These are phyloP conservation scores for Tiaroga cobitis DNA, from an alignment of 2,797 vertebrate genomes.

Conservation along the genomic window DNA sequence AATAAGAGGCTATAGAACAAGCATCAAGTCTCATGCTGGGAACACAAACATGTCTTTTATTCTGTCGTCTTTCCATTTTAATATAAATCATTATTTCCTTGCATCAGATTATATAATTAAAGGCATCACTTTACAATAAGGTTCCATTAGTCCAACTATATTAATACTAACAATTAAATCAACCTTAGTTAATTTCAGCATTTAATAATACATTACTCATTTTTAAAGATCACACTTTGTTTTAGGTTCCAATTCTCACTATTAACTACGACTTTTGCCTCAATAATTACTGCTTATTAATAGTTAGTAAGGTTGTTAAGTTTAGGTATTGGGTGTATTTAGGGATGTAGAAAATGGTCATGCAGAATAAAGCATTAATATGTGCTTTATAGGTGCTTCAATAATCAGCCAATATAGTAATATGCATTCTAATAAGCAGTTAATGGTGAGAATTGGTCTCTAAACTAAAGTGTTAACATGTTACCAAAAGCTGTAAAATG, in stretches of 20 bases:
- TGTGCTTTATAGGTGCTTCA: background rate
- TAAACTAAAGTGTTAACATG: background rate
- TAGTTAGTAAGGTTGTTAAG: too few species aligned
- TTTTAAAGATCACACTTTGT: too few species aligned
- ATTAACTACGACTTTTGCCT: background rate
- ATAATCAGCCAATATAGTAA: background rate
- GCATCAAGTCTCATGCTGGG: conserved; percentile 7
- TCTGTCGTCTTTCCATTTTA: background rate
- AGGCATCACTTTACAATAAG: background rate
- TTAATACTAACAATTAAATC: too few species aligned
- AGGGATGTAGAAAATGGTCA: background rate
- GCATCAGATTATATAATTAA: background rate
- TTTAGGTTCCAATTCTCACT: background rate
- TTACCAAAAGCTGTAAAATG: background rate
- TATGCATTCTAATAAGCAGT: background rate
- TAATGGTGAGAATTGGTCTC: background rate
- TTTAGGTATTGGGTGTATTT: background rate
- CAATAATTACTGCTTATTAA: background rate
- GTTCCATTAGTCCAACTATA: background rate
- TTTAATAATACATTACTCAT: background rate
- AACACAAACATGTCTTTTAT: background rate
- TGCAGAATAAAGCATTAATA: background rate
- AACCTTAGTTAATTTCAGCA: background rate
- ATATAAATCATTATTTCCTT: too few species aligned
- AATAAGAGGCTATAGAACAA: background rate